Base-by-base conservation (phyloP, 2,888 invertebrate genomes). In the Geotrupes spiniger region DNA sequence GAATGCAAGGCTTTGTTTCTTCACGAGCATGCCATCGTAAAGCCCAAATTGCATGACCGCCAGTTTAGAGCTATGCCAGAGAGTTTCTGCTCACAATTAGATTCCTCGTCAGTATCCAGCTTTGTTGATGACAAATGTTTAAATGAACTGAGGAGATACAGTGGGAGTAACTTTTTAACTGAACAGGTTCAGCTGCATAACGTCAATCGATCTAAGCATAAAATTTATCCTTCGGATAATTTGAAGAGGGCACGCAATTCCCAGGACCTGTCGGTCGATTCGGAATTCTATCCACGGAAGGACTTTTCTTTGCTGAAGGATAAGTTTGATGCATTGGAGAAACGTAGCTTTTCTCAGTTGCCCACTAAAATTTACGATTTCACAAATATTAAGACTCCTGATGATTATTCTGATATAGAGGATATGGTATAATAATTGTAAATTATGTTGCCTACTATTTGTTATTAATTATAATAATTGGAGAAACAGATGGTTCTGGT, bases 291-390 rank as follows among this genome's bases (percentile, higher is more conserved):
- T 12, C 28, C 31, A 0, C 5, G 11, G 5, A 28, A 29, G 12
- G 45, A 46, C 28, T 46, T 29, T 28, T 25, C 16, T n/a, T 16
- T 21, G 33, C 27, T 49, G 2, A 41, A 45, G 16, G 15, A 9
- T 6, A 45, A 49, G 25, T 29, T 49, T 2, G 49, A 49, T 8
- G 45, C 45, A 17, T 44, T 49, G 10, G 49, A 49, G n/a, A 40
- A 42, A 11, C 49, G 45, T 8, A 41, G 26, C n/a, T 26, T 37
- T 26, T 26, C 44, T 1, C 49, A 45, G 26, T 29, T 49, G 6
- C 49, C 49, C 6, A 44, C 41, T 17, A 39, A 41, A 31, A 25
- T 49, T 10, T 49, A 45, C 15, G 49, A 49, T 41, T 49, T 49
- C 29, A 49, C 37, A 4, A 41, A 42, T 14, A 29, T 9, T 5